Evolutionary conservation across 2,888 invertebrate species (phyloP).

Genomic region (Aspidiotus rigidus): DNA sequence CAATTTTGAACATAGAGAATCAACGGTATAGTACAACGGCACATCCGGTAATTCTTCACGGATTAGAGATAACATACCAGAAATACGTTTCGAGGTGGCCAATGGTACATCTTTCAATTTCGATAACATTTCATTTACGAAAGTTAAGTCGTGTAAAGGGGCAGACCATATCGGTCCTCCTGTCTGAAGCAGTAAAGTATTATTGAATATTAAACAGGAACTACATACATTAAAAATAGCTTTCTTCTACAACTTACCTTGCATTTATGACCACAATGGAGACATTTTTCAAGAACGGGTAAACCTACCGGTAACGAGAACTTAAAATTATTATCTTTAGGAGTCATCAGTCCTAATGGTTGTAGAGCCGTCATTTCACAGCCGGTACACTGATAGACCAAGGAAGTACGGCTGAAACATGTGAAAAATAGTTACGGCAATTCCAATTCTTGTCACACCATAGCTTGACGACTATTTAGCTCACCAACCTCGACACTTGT

Average conservation of each 20-base stretch:
- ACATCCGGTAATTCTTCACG: conserved; percentile 71
- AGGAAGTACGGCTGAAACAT: conserved; percentile 64
- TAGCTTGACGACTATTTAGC: conserved; percentile 5
- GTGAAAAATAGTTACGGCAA: conserved; percentile 6
- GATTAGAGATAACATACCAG: conserved; percentile 71
- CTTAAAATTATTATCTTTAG: conserved; percentile 52
- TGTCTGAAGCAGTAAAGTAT: conserved; percentile 47
- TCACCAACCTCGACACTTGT: conserved; percentile 60
- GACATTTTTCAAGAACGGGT: conserved; percentile 56
- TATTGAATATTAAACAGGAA: not conserved
- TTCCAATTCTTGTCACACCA: not conserved
- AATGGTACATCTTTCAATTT: conserved; percentile 40
- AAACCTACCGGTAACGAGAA: conserved; percentile 62
- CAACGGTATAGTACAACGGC: conserved; percentile 79
- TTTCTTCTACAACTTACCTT: conserved; percentile 51
- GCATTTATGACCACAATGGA: conserved; percentile 64
- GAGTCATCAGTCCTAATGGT: conserved; percentile 54
- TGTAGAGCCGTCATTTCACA: conserved; percentile 74
- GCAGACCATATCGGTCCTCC: conserved; percentile 94
- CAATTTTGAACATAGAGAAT: conserved; percentile 63
- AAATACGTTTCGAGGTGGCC: conserved; percentile 62
- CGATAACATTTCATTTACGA: conserved; percentile 57
- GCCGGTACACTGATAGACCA: conserved; percentile 81
- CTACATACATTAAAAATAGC: no score
- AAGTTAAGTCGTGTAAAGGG: conserved; percentile 68